phyloP scores from a whole-genome alignment of 2,797 vertebrate genomes.

The Momotus momota region DNA sequence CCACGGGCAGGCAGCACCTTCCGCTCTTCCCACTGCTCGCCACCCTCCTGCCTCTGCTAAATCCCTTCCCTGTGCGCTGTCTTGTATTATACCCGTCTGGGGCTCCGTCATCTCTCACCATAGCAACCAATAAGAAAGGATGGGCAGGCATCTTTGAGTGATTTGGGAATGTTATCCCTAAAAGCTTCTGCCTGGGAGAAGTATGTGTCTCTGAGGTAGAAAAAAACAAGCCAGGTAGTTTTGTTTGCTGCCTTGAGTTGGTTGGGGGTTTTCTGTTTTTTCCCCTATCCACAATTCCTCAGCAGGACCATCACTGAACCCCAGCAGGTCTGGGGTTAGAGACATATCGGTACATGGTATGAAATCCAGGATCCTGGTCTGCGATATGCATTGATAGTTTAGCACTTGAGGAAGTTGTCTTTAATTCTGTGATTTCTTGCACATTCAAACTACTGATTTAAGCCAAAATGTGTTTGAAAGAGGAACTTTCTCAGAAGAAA shows the following conservation, averaged over 20 bases:
- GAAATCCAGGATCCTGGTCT: background rate
- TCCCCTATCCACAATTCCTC: background rate
- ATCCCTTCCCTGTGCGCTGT: conserved; percentile 40
- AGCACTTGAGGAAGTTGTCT: background rate
- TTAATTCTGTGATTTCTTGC: background rate
- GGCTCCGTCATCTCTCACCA: conserved; percentile 80
- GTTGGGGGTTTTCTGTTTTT: background rate
- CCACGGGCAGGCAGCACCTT: background rate
- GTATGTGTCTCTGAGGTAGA: background rate
- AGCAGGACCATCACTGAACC: background rate
- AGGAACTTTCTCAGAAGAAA: background rate
- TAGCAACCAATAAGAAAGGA: conserved; percentile 77
- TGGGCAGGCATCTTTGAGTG: conserved; percentile 45
- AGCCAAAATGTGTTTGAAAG: background rate
- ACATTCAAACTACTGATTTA: background rate
- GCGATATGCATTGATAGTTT: fast-evolving
- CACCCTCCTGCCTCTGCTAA: conserved; percentile 51
- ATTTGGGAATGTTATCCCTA: conserved; percentile 39
- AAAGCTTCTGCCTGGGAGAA: conserved; percentile 25
- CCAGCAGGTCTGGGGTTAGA: background rate
- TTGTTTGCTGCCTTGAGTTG: background rate
- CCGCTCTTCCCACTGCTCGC: background rate
- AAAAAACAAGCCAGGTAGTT: background rate
- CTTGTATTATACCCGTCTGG: conserved; percentile 69
- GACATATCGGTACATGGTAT: fast-evolving